phyloP scores from a whole-genome alignment of 1,140 invertebrate species.

The Hydropsyche tenuis region DNA sequence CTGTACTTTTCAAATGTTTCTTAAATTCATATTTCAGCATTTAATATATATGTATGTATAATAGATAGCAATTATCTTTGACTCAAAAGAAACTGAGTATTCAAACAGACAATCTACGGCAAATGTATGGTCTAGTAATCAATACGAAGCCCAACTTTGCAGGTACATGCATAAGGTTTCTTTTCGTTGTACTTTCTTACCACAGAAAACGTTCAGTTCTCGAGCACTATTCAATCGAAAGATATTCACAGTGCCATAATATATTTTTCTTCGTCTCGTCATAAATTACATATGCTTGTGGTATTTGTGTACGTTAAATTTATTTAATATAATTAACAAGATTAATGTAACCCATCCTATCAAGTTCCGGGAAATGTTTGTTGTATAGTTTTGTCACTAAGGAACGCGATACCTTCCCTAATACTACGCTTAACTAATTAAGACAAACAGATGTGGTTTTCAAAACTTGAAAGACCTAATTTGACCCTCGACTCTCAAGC shows the following conservation, averaged over 20 bases:
- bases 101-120: constrained; percentile 24
- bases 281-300: too few relatives aligned
- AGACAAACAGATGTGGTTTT: constrained; percentile 12
- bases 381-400: neutral
- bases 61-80: too few relatives aligned
- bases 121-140: constrained; percentile 31
- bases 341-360: neutral
- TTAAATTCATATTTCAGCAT: too few relatives aligned
- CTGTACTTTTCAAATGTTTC: too few relatives aligned
- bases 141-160: constrained; percentile 39
- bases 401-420: neutral
- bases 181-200: neutral
- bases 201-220: neutral
- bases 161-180: constrained; percentile 33
- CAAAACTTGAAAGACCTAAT: constrained; percentile 10
- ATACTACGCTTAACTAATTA: constrained; percentile 8
- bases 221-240: too few relatives aligned
- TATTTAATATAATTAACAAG: neutral
- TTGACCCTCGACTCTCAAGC: neutral
- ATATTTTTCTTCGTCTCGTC: too few relatives aligned
- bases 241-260: too few relatives aligned
- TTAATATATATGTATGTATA: too few relatives aligned
- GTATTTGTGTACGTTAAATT: neutral
- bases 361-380: neutral
- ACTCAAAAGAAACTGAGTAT: neutral